phyloP scores from a whole-genome alignment of 2,797 vertebrate species.

The Petrocephalus sullivani region DNA sequence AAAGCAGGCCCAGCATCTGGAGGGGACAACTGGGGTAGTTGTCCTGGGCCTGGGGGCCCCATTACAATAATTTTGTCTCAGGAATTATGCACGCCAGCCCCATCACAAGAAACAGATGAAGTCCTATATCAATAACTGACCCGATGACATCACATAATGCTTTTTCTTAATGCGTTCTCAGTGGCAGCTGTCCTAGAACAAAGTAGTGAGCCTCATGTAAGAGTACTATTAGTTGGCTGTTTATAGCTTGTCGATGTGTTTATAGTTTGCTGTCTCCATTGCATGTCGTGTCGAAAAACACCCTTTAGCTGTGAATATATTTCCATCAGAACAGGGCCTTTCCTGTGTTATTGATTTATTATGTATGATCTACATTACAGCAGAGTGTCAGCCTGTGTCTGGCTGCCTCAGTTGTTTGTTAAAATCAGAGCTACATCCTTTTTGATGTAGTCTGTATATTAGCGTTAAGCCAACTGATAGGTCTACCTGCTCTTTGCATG shows the following conservation, averaged over 20 bases:
- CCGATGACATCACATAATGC: background rate
- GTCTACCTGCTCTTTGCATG: background rate
- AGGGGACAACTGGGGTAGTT: too few relatives aligned
- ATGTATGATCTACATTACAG: constrained; percentile 1
- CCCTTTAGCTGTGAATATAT: constrained; percentile 6
- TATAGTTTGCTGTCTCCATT: background rate
- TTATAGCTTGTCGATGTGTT: background rate
- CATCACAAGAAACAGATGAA: background rate
- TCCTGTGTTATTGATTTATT: constrained; percentile 3
- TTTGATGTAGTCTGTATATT: constrained; percentile 8
- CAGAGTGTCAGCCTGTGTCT: background rate
- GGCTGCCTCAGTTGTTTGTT: background rate
- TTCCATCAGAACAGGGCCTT: background rate
- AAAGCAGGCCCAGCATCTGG: too few relatives aligned
- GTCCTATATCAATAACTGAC: background rate
- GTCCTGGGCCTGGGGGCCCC: background rate
- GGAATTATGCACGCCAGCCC: background rate
- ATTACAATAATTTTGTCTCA: background rate
- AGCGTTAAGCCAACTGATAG: constrained; percentile 8
- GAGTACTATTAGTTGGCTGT: background rate
- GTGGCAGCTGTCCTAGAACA: background rate
- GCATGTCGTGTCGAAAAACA: background rate
- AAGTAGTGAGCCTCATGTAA: background rate
- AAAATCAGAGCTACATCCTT: background rate
- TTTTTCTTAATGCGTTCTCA: background rate